These are phyloP conservation scores for Aldabrachelys gigantea DNA, from an alignment of 2,113 vertebrate species.

Conservation along the genomic window DNA sequence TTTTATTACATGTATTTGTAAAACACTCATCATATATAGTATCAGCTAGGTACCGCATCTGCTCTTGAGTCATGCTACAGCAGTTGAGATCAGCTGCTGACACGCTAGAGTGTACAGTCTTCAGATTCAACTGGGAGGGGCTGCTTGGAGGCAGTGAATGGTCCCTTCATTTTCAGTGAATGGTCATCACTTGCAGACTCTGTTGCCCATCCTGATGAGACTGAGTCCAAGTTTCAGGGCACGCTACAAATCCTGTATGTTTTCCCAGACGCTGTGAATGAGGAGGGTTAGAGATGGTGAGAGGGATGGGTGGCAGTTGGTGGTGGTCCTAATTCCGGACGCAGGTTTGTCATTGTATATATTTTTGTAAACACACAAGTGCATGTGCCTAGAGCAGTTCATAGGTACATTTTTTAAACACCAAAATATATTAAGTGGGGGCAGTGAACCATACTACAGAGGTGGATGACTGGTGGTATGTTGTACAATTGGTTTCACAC, in stretches of 20 bases:
- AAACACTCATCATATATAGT: background rate
- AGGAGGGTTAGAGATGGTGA: background rate
- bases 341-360: background rate
- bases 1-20: slow-evolving; percentile 27
- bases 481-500: background rate
- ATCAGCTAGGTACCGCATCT: background rate
- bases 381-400: background rate
- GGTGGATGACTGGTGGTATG: slow-evolving; percentile 5
- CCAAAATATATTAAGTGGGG: background rate
- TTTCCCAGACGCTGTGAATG: background rate
- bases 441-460: background rate
- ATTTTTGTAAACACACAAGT: background rate
- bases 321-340: background rate
- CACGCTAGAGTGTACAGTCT: background rate
- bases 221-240: background rate
- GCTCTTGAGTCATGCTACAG: background rate
- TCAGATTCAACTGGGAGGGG: background rate
- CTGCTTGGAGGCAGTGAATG: background rate
- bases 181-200: background rate
- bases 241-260: background rate
- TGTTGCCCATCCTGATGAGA: background rate
- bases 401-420: background rate
- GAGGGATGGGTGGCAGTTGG: too few relatives aligned
- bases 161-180: background rate
- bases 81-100: background rate